These are phyloP conservation scores for Periophthalmus magnuspinnatus DNA, from an alignment of 2,797 vertebrate genomes.

Conservation along the genomic window DNA sequence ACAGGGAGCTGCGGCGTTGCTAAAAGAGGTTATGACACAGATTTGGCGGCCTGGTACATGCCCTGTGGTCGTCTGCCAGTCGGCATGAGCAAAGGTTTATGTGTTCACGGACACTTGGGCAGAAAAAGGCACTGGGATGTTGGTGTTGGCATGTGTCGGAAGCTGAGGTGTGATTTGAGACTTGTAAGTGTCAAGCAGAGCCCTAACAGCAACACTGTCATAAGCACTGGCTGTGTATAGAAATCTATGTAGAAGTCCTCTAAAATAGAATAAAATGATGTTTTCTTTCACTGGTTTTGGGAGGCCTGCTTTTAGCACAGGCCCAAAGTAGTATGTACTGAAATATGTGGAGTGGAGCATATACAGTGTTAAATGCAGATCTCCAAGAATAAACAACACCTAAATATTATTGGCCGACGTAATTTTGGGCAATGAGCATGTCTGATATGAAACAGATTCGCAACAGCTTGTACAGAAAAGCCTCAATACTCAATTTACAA, in stretches of 20 bases:
- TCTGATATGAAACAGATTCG: background rate
- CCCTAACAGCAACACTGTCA: constrained; percentile 28
- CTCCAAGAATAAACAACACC: background rate
- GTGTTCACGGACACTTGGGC: constrained; percentile 56
- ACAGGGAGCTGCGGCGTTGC: constrained; percentile 44
- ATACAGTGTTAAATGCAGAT: background rate
- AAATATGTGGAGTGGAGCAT: background rate
- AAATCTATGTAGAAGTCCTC: constrained; percentile 6
- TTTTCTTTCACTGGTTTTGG: constrained; percentile 3
- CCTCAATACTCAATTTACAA: too few relatives aligned
- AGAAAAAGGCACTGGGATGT: constrained; percentile 43
- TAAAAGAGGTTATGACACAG: constrained; percentile 68
- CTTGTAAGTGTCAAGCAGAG: constrained; percentile 26
- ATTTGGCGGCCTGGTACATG: constrained; percentile 40
- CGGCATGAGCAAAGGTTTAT: constrained; percentile 58
- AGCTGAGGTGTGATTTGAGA: constrained; percentile 47
- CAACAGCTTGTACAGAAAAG: too few relatives aligned
- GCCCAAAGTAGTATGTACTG: constrained; percentile 24
- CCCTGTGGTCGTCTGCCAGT: constrained; percentile 13
- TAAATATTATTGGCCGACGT: background rate
- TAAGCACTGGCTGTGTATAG: background rate
- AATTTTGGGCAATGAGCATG: background rate
- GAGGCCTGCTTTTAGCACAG: constrained; percentile 23
- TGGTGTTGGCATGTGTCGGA: constrained; percentile 14
- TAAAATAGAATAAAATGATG: constrained; percentile 21